These are phyloP conservation scores for Engystomops pustulosus DNA, from an alignment of 2,113 vertebrate species.

Conservation along the genomic window DNA sequence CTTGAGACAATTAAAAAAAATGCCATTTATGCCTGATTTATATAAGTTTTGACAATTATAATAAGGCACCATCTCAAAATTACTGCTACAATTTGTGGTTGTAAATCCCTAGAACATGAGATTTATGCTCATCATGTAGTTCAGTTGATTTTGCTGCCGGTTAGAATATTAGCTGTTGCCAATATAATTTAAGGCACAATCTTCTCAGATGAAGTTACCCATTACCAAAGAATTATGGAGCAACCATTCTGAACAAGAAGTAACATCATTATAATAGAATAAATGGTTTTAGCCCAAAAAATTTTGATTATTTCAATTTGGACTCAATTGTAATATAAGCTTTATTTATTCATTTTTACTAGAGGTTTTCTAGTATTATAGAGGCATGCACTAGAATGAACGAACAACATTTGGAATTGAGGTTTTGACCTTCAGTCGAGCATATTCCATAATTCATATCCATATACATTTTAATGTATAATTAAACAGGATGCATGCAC, in stretches of 20 bases:
- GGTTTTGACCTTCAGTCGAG: too few relatives aligned
- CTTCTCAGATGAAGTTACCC: neutral
- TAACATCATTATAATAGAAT: neutral
- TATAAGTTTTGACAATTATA: neutral
- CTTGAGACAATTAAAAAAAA: constrained; percentile 21
- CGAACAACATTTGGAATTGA: too few relatives aligned
- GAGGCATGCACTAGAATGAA: too few relatives aligned
- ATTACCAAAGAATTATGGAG: neutral
- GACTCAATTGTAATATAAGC: too few relatives aligned
- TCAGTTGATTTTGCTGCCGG: constrained; percentile 21
- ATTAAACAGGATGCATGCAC: too few relatives aligned
- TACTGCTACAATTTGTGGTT: neutral
- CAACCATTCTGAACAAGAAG: neutral
- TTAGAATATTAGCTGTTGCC: constrained; percentile 4
- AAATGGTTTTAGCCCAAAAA: neutral
- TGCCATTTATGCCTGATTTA: neutral
- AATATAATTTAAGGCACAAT: constrained; percentile 11
- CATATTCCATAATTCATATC: too few relatives aligned
- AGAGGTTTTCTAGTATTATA: too few relatives aligned
- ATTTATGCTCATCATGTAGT: constrained; percentile 7
- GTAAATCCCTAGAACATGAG: constrained; percentile 12
- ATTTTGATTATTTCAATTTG: neutral
- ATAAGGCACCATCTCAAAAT: neutral
- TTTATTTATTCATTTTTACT: too few relatives aligned
- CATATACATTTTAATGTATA: too few relatives aligned